Evolutionary conservation across 2,113 vertebrate genomes (phyloP), one percentile per base, ranked within the genome.

Genomic region (Corythoichthys haematopterus): DNA sequence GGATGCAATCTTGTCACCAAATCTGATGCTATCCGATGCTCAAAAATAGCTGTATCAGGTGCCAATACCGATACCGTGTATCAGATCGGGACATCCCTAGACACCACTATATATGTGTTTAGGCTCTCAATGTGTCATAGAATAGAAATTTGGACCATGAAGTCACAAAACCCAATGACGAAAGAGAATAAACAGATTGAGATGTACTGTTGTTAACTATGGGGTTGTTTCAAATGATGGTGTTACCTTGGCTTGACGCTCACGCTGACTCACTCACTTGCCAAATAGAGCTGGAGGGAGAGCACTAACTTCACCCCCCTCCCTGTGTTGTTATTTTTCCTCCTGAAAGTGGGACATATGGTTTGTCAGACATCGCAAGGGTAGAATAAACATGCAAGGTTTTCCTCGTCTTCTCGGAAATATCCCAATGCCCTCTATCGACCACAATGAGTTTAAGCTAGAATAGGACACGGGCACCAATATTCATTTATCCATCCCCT

Each of bases 401-500:
- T 53, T 69, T 69, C 65, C 38, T 38, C 47, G 33, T 63, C 52
- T 66, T 7, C 68, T 47, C 51, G 10, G 72, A 47, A 53, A 71
- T 50, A 71, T n/a, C 47, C 35, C 53, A 66, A 15, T 72, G 53
- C 64, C 69, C 45, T 79, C 62, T 69, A 62, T 83, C 80, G 77
- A 52, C 69, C 46, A 52, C 71, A 67, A 64, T 78, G 74, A 70
- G 51, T 20, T 6, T 53, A 20, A 53, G 2, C 7, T 8, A 7
- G 15, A 6, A 28, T 2, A 5, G 15, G 48, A 15, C 14, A 52
- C 7, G 16, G 16, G n/a, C 15, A 52, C 50, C 16, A n/a, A n/a
- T 52, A 52, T 52, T 20, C 1, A n/a, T 52, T 52, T n/a, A 6
- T 67, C 69, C 74, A 65, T 60, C 67, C 64, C 66, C 76, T 48